These are phyloP conservation scores for Taphrorychus bicolor DNA, from an alignment of 2,888 invertebrate genomes.

Conservation along the genomic window DNA sequence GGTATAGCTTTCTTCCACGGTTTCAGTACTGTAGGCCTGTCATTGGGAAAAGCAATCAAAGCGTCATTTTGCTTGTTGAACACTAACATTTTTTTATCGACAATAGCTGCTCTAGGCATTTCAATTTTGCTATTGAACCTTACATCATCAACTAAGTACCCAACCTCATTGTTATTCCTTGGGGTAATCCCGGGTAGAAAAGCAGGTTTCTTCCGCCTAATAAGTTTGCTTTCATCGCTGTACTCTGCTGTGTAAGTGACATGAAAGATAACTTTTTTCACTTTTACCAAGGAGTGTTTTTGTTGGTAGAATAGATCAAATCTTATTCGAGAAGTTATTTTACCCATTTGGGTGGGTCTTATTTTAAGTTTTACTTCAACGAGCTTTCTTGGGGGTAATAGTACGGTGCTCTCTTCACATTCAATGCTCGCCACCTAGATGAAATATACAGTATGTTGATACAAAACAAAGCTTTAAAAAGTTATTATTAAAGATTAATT, in stretches of 20 bases:
- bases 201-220: slow-evolving; percentile 42
- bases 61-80: slow-evolving; percentile 43
- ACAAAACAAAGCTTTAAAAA: no score
- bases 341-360: slow-evolving; percentile 47
- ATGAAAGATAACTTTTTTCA: slow-evolving; percentile 12
- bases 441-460: no score
- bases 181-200: slow-evolving; percentile 55
- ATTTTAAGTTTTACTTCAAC: slow-evolving; percentile 45
- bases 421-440: slow-evolving; percentile 52
- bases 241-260: slow-evolving; percentile 15
- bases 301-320: slow-evolving; percentile 47
- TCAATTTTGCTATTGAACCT: slow-evolving; percentile 49
- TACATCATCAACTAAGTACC: slow-evolving; percentile 51
- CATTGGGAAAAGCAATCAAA: slow-evolving; percentile 58
- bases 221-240: background rate
- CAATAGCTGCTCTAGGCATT: slow-evolving; percentile 48
- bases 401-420: slow-evolving; percentile 42
- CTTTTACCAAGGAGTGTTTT: slow-evolving; percentile 2
- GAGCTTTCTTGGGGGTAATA: slow-evolving; percentile 41
- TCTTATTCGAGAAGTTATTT: slow-evolving; percentile 39
- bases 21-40: slow-evolving; percentile 50
- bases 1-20: slow-evolving; percentile 49
- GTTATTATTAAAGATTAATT: no score
- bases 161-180: slow-evolving; percentile 53
- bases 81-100: slow-evolving; percentile 37